Percentiles rank a stretch among this genome's conserved stretches.
Conservation (phyloP, 2,113 vertebrate species). For the Nymphicus hollandicus region DNA sequence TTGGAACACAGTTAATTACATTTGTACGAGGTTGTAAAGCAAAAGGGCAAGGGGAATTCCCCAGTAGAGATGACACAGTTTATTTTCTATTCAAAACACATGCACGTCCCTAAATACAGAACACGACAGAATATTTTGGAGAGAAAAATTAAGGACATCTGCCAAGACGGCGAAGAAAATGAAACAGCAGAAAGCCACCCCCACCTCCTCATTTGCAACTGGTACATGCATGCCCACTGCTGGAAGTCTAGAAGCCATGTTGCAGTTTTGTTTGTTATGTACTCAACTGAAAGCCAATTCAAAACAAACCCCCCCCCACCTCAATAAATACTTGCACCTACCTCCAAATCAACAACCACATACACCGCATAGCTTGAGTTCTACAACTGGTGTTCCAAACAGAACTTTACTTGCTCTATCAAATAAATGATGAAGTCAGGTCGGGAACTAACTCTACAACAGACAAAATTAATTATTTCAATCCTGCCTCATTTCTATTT, state of each 20-base stretch:
- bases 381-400: neutral
- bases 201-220: neutral
- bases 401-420: neutral
- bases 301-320: neutral
- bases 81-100: conserved; percentile 35
- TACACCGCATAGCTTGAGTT: neutral
- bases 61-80: neutral
- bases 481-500: neutral
- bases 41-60: conserved; percentile 28
- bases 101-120: neutral
- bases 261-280: neutral
- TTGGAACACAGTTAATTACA: conserved; percentile 9
- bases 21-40: neutral
- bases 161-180: neutral
- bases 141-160: conserved; percentile 5
- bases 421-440: neutral
- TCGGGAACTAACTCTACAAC: neutral
- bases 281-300: neutral
- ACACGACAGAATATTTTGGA: neutral
- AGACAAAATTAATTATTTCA: neutral
- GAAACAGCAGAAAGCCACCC: neutral
- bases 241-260: neutral
- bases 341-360: neutral
- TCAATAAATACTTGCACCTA: neutral
- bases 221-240: neutral